Evolutionary conservation across 2,113 vertebrate genomes (phyloP).

Genomic region (Laticauda laticaudata): DNA sequence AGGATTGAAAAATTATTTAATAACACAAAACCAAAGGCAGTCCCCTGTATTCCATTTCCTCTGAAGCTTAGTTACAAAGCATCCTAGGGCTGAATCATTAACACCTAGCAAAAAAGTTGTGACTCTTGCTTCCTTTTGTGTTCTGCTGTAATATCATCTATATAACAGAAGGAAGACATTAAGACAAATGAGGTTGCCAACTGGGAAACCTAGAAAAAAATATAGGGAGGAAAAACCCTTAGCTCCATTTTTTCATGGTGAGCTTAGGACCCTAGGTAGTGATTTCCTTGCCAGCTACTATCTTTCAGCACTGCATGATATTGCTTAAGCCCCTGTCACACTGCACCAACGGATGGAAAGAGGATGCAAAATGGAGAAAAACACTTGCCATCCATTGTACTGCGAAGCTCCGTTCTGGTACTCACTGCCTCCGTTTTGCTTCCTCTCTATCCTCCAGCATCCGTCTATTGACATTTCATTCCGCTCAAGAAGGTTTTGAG

Average conservation of each 20-base stretch:
- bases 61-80: slow-evolving; percentile 54
- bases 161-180: slow-evolving; percentile 40
- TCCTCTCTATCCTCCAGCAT: no score
- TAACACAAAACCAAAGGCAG: slow-evolving; percentile 51
- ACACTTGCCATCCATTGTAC: no score
- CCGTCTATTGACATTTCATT: no score
- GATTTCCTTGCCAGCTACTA: not conserved
- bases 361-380: no score
- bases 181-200: slow-evolving; percentile 19
- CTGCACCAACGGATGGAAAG: no score
- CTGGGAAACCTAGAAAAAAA: not conserved
- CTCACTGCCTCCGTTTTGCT: no score
- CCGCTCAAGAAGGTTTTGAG: no score
- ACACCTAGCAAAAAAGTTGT: slow-evolving; percentile 44
- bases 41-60: slow-evolving; percentile 18
- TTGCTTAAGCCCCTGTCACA: no score
- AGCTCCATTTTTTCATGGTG: no score
- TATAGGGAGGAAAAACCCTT: not conserved
- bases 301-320: not conserved
- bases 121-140: slow-evolving; percentile 36
- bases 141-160: slow-evolving; percentile 34
- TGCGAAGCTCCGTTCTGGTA: no score
- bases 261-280: not conserved
- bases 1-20: slow-evolving; percentile 71
- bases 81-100: slow-evolving; percentile 42